Conservation (phyloP, 37 sponge, comb jelly and placozoan species). For the Aplysina aerophoba region DNA sequence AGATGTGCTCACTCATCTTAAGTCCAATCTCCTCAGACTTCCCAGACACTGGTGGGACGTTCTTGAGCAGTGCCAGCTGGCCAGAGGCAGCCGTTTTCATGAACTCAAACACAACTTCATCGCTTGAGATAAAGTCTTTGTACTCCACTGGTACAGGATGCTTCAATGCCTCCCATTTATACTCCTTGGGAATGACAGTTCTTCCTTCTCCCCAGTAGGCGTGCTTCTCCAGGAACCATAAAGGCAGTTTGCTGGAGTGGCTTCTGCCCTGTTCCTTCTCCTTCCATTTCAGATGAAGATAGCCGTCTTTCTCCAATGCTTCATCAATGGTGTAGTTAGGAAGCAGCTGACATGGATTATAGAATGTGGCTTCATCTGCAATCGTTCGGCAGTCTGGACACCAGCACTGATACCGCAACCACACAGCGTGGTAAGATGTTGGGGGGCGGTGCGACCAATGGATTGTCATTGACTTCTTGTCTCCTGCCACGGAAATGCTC, state of each 20-base stretch:
- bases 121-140: not conserved
- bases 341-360: not conserved
- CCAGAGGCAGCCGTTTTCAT: not conserved
- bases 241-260: constrained; percentile 33
- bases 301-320: not conserved
- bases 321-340: not conserved
- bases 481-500: too few relatives aligned
- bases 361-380: not conserved
- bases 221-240: not conserved
- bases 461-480: too few relatives aligned
- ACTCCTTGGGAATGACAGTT: not conserved
- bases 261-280: constrained; percentile 54
- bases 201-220: not conserved
- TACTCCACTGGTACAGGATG: not conserved
- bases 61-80: not conserved
- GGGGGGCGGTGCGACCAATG: not conserved
- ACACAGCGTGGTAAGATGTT: not conserved
- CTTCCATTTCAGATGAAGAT: not conserved
- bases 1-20: not conserved
- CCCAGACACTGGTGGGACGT: not conserved
- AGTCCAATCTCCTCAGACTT: not conserved
- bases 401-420: constrained; percentile 3
- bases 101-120: not conserved
- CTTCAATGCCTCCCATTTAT: not conserved
- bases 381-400: not conserved